Percentiles rank a stretch among this genome's conserved stretches.
Evolutionary conservation across 2,888 invertebrate genomes (phyloP).

Genomic region (Eubasilissa splendida): DNA sequence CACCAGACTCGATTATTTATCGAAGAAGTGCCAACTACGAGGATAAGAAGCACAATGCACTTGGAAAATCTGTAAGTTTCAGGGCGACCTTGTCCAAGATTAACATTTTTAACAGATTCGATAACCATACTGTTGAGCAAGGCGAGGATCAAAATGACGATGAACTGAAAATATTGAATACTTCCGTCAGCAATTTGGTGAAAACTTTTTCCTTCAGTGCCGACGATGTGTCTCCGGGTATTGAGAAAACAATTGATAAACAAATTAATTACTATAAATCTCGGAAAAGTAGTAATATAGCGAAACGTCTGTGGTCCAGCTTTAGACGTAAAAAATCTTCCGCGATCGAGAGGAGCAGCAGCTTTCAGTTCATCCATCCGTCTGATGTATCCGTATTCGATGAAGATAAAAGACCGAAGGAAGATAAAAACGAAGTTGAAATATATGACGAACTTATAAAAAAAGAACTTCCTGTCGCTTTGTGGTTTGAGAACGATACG

Average conservation of each 20-base stretch:
- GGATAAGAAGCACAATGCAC: neutral
- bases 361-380: conserved; percentile 11
- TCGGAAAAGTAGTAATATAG: neutral
- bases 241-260: neutral
- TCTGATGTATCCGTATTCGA: neutral
- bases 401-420: neutral
- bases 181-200: conserved; percentile 9
- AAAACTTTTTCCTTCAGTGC: conserved; percentile 18
- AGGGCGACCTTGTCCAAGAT: conserved; percentile 17
- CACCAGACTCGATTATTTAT: neutral
- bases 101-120: conserved; percentile 1
- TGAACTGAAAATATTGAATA: conserved; percentile 17
- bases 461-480: neutral
- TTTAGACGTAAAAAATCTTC: conserved; percentile 16
- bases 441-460: neutral
- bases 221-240: neutral
- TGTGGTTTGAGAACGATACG: conserved; percentile 16
- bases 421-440: neutral
- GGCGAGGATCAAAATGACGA: neutral
- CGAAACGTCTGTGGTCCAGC: conserved; percentile 4
- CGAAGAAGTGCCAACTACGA: conserved; percentile 11
- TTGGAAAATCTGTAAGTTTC: conserved; percentile 19
- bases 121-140: neutral
- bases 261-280: neutral
- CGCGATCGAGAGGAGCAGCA: conserved; percentile 11